A percentile compares a stretch with the other conserved stretches of the same genome.
phyloP scores from a whole-genome alignment of 2,797 vertebrate genomes.

The Cirrhinus molitorella region DNA sequence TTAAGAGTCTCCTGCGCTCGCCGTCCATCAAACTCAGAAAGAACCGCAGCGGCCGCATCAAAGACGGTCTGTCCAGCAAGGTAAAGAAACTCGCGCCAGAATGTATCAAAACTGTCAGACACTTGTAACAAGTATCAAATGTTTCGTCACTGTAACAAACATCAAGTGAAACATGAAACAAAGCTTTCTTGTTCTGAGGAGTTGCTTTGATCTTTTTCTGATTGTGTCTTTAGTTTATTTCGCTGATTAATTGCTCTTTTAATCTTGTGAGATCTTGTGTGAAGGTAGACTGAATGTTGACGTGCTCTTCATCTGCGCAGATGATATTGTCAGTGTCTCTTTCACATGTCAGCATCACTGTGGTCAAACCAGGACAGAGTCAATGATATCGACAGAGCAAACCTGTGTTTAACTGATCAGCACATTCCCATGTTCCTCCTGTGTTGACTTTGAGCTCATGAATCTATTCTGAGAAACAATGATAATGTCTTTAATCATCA shows the following conservation, averaged over 20 bases:
- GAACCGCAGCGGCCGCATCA: constrained; percentile 31
- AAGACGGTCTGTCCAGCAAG: constrained; percentile 66
- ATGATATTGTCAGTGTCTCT: background rate
- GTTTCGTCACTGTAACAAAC: background rate
- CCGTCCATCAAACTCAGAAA: constrained; percentile 68
- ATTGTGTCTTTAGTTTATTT: background rate
- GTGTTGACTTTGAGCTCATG: background rate
- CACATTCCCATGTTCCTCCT: background rate
- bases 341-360: background rate
- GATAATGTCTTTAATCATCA: background rate
- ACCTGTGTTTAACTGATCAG: too few relatives aligned
- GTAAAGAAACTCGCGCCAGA: constrained; percentile 49
- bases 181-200: background rate
- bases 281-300: background rate
- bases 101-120: background rate
- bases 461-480: background rate
- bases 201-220: background rate
- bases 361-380: background rate
- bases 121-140: background rate
- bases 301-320: background rate
- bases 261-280: background rate
- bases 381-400: background rate
- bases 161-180: background rate
- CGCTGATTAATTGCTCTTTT: background rate
- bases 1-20: constrained; percentile 75